These are phyloP conservation scores for Blera fallax DNA, from an alignment of 2,888 invertebrate genomes.

Conservation along the genomic window DNA sequence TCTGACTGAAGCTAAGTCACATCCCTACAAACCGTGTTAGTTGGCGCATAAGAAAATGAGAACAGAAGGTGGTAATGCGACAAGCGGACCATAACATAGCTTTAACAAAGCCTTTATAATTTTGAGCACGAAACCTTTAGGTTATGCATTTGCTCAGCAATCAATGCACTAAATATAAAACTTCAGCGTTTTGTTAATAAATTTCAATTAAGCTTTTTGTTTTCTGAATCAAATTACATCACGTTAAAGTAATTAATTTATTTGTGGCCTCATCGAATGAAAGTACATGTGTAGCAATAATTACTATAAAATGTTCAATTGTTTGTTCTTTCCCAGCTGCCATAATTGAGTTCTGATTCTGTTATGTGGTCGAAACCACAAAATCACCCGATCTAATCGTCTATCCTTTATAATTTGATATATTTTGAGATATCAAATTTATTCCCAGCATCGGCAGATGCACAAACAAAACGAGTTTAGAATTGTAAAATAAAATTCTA, in stretches of 20 bases:
- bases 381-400: slow-evolving; percentile 49
- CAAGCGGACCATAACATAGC: too few species aligned
- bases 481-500: neutral
- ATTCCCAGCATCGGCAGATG: slow-evolving; percentile 6
- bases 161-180: neutral
- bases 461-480: slow-evolving; percentile 16
- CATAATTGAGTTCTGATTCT: slow-evolving; percentile 4
- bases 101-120: too few species aligned
- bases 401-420: slow-evolving; percentile 39
- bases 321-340: neutral
- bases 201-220: slow-evolving; percentile 4
- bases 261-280: slow-evolving; percentile 17
- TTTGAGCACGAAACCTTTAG: too few species aligned
- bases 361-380: slow-evolving; percentile 2
- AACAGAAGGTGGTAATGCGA: too few species aligned
- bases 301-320: neutral
- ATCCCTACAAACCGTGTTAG: too few species aligned
- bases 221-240: slow-evolving; percentile 51
- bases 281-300: neutral
- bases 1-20: too few species aligned
- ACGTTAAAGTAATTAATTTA: slow-evolving; percentile 53
- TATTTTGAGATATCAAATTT: slow-evolving; percentile 37
- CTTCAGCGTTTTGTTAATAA: neutral
- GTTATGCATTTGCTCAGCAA: neutral
- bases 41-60: too few species aligned